Conservation (phyloP, 2,797 vertebrate genomes). For the Triplophysa bombifrons region DNA sequence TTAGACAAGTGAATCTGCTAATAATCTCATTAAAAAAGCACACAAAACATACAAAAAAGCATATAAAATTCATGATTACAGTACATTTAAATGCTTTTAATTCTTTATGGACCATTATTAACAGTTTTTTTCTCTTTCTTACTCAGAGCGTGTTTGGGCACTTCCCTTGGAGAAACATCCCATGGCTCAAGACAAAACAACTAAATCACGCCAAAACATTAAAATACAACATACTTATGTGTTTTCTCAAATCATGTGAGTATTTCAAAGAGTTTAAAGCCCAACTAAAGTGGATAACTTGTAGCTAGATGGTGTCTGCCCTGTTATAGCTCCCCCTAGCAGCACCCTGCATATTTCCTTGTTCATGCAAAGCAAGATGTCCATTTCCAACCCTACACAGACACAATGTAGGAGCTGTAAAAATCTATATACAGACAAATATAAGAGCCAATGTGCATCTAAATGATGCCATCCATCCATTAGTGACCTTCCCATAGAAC, state of each 20-base stretch:
- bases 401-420: slow-evolving; percentile 65
- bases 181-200: slow-evolving; percentile 40
- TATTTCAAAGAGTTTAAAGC: slow-evolving; percentile 45
- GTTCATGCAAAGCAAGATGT: slow-evolving; percentile 67
- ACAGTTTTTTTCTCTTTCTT: slow-evolving; percentile 57
- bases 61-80: neutral
- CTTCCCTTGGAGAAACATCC: slow-evolving; percentile 54
- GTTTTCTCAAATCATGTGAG: slow-evolving; percentile 58
- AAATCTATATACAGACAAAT: slow-evolving; percentile 46
- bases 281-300: slow-evolving; percentile 42
- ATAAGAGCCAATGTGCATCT: slow-evolving; percentile 49
- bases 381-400: slow-evolving; percentile 56
- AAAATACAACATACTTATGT: slow-evolving; percentile 57
- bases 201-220: slow-evolving; percentile 40
- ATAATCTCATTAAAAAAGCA: slow-evolving; percentile 21
- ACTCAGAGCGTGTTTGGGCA: slow-evolving; percentile 54
- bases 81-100: slow-evolving; percentile 1
- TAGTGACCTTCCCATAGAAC: slow-evolving; percentile 50
- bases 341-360: slow-evolving; percentile 74
- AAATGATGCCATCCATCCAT: slow-evolving; percentile 53
- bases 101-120: neutral
- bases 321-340: slow-evolving; percentile 81
- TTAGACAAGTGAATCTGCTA: slow-evolving; percentile 58
- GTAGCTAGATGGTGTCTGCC: slow-evolving; percentile 51
- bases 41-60: neutral